These are phyloP conservation scores for Volucella bombylans DNA, from an alignment of 2,888 invertebrate genomes.

Conservation along the genomic window DNA sequence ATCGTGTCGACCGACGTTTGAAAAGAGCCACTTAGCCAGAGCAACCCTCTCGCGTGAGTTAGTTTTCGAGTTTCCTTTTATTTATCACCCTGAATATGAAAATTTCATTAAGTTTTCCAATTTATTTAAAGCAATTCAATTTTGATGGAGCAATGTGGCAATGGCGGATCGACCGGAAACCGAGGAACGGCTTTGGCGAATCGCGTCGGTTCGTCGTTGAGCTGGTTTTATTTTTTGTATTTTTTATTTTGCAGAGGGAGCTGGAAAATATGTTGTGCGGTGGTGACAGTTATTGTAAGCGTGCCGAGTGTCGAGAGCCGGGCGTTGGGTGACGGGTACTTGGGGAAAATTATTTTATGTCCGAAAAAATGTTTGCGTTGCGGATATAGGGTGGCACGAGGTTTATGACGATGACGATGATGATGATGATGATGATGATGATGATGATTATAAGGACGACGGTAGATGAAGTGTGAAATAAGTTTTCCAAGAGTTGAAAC, in stretches of 20 bases:
- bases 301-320: not conserved
- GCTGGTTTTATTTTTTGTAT: too few species aligned
- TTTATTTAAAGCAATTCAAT: slow-evolving; percentile 63
- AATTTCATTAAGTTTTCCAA: slow-evolving; percentile 65
- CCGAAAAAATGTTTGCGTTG: slow-evolving; percentile 27
- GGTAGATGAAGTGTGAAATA: slow-evolving; percentile 53
- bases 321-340: not conserved
- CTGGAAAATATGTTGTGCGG: slow-evolving; percentile 36
- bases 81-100: slow-evolving; percentile 51
- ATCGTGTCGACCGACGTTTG: slow-evolving; percentile 19
- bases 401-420: not conserved
- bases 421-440: not conserved
- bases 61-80: slow-evolving; percentile 34
- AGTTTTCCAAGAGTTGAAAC: slow-evolving; percentile 21
- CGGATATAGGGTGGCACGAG: not conserved
- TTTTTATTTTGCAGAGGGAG: slow-evolving; percentile 3
- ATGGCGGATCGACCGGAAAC: slow-evolving; percentile 19
- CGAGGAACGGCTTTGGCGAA: slow-evolving; percentile 7
- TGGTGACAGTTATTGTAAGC: slow-evolving; percentile 48
- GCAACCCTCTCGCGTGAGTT: slow-evolving; percentile 38
- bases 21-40: slow-evolving; percentile 40
- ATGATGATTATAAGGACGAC: not conserved
- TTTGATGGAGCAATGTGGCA: slow-evolving; percentile 44
- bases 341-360: slow-evolving; percentile 43
- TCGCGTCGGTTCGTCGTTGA: too few species aligned